phyloP scores from a whole-genome alignment of 2,888 invertebrate species.

The Pheosia tremula region DNA sequence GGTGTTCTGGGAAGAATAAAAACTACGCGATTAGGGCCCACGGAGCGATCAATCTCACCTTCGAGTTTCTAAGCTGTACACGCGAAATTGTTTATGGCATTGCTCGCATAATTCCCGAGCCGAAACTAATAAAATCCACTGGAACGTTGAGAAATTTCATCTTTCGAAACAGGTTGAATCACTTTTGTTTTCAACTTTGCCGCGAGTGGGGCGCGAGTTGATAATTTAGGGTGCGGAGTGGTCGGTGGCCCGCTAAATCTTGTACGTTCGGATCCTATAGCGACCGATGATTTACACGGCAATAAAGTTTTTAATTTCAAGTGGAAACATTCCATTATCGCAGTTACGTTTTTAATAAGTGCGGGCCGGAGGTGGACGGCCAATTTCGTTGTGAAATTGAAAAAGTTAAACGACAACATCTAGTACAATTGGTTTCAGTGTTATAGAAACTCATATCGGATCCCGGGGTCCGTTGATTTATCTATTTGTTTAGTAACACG shows the following conservation, averaged over 20 bases:
- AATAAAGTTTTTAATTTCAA: constrained; percentile 69
- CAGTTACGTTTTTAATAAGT: constrained; percentile 67
- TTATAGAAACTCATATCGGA: constrained; percentile 44
- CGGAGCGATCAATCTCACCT: constrained; percentile 16
- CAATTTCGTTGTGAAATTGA: constrained; percentile 66
- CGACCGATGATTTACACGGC: constrained; percentile 56
- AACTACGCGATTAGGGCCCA: constrained; percentile 63
- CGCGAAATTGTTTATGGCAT: constrained; percentile 28
- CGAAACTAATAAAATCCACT: constrained; percentile 40
- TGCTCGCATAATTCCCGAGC: constrained; percentile 35
- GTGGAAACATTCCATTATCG: constrained; percentile 61
- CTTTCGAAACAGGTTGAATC: constrained; percentile 46
- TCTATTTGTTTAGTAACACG: constrained; percentile 38
- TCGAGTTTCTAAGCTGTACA: constrained; percentile 9
- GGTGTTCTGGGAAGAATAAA: constrained; percentile 68
- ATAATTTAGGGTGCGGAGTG: constrained; percentile 52
- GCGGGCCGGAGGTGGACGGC: constrained; percentile 51
- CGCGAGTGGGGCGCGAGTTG: constrained; percentile 41
- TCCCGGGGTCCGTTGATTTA: constrained; percentile 30
- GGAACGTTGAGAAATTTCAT: constrained; percentile 49
- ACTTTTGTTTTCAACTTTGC: constrained; percentile 54
- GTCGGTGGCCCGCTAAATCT: constrained; percentile 48
- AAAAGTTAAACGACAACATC: constrained; percentile 66
- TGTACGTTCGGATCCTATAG: constrained; percentile 47
- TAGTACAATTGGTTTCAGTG: constrained; percentile 51